Percentiles rank a stretch among this genome's conserved stretches.
Conservation (phyloP, 2,113 vertebrate species). For the Oenanthe oenanthe region DNA sequence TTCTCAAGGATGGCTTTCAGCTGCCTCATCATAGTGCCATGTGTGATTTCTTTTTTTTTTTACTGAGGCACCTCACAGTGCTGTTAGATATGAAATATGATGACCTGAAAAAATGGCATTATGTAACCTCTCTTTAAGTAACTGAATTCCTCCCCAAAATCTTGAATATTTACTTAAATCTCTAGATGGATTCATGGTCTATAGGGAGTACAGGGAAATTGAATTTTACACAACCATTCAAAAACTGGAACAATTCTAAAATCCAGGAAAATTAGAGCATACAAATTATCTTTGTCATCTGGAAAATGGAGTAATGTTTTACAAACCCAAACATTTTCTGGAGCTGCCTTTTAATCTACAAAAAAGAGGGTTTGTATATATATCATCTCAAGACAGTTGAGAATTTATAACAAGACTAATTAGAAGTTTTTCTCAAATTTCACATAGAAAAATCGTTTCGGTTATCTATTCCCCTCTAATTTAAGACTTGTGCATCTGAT, state of each 20-base stretch:
- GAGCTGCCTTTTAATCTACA: background rate
- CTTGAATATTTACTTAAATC: background rate
- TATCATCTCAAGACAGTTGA: background rate
- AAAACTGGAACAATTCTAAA: background rate
- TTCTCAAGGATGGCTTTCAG: background rate
- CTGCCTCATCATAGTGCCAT: background rate
- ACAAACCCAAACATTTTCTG: background rate
- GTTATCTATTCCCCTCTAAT: background rate
- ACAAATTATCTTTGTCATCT: background rate
- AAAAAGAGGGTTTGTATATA: background rate
- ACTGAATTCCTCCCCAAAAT: background rate
- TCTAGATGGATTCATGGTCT: background rate
- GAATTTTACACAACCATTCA: background rate
- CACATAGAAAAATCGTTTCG: background rate
- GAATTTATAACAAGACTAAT: background rate
- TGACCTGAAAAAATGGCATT: background rate
- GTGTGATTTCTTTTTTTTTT: background rate
- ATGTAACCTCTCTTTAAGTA: background rate
- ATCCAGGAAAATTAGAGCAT: background rate
- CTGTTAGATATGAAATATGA: background rate
- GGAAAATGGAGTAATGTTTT: background rate
- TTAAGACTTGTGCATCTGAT: background rate
- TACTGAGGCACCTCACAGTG: background rate
- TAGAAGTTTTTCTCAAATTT: background rate
- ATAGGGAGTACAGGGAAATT: background rate